Conservation (phyloP, 2,888 invertebrate species). For the Polydrusus tereticollis region DNA sequence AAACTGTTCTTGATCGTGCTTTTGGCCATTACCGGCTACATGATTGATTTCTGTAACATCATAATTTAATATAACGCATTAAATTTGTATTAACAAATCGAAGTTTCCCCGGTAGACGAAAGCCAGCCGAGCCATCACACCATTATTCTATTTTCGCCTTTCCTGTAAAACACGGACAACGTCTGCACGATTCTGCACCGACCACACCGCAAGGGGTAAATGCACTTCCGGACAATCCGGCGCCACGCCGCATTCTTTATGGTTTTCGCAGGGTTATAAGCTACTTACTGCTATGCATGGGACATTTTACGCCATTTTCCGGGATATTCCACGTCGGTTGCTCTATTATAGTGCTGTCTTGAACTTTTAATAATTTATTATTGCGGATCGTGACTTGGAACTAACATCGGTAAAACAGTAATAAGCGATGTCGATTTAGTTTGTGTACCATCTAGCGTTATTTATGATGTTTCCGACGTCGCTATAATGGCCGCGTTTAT, state of each 20-base stretch:
- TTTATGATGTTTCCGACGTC: too few relatives aligned
- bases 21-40: neutral
- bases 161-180: conserved; percentile 43
- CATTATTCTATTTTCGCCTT: conserved; percentile 46
- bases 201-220: conserved; percentile 41
- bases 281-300: conserved; percentile 26
- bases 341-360: neutral
- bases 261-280: conserved; percentile 25
- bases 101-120: neutral
- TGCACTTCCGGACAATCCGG: conserved; percentile 49
- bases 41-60: neutral
- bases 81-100: neutral
- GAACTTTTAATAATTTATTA: neutral
- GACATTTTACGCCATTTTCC: conserved; percentile 21
- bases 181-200: conserved; percentile 37
- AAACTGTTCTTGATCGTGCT: neutral
- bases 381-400: conserved; percentile 10
- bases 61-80: neutral
- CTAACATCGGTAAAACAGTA: neutral
- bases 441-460: too few relatives aligned
- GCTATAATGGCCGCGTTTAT: too few relatives aligned
- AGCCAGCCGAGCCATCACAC: conserved; percentile 17
- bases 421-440: neutral
- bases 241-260: conserved; percentile 42
- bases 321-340: neutral